These are phyloP conservation scores for Trichonephila clavipes DNA, from an alignment of 1,140 invertebrate genomes.

Conservation along the genomic window DNA sequence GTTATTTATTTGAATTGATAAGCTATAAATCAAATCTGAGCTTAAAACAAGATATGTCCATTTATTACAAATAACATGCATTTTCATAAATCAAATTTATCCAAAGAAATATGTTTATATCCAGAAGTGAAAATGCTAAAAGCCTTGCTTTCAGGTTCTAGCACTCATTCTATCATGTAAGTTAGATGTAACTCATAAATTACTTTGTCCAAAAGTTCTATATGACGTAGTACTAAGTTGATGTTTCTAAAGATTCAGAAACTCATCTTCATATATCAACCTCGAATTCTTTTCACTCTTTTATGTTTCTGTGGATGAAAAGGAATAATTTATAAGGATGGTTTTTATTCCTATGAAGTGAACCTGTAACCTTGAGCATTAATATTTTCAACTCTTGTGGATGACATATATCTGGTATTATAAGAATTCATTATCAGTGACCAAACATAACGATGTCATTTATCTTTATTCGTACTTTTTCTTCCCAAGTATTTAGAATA, in stretches of 20 bases:
- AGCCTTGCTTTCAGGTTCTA: background rate
- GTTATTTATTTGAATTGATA: too few relatives aligned
- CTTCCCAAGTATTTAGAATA: too few relatives aligned
- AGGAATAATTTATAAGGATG: slow-evolving; percentile 1
- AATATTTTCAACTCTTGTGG: background rate
- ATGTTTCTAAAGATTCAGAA: background rate
- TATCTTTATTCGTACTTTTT: background rate
- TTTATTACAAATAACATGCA: too few relatives aligned
- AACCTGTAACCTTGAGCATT: background rate
- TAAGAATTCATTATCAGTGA: background rate
- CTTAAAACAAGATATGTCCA: too few relatives aligned
- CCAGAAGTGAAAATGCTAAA: background rate
- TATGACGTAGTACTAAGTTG: background rate
- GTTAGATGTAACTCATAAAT: slow-evolving; percentile 25
- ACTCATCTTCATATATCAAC: background rate
- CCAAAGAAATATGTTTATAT: background rate
- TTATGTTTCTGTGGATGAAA: background rate
- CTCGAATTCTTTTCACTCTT: background rate
- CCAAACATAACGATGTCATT: background rate
- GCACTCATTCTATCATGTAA: background rate
- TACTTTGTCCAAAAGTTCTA: background rate
- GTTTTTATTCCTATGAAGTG: background rate
- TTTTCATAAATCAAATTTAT: background rate
- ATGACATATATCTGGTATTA: background rate
- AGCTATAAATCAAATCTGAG: too few relatives aligned